phyloP scores from a whole-genome alignment of 2,113 vertebrate species.

The Thalassarche chlororhynchos region DNA sequence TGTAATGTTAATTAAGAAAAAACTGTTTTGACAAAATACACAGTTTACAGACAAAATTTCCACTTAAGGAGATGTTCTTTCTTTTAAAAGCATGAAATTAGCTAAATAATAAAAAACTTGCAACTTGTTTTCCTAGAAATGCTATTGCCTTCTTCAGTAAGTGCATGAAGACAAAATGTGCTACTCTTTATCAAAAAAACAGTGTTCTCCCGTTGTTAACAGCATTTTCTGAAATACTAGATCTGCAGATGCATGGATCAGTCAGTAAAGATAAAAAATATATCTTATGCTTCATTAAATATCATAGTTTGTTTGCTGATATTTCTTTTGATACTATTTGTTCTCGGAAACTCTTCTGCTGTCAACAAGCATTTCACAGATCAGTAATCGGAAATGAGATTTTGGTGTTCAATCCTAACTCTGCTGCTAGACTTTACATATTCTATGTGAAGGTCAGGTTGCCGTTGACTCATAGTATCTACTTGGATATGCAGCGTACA shows the following conservation, averaged over 20 bases:
- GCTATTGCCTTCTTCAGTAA: not conserved
- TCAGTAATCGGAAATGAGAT: conserved; percentile 51
- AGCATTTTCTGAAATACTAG: not conserved
- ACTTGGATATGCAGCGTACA: not conserved
- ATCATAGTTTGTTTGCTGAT: conserved; percentile 33
- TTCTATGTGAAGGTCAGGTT: conserved; percentile 52
- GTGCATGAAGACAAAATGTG: not conserved
- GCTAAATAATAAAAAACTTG: not conserved
- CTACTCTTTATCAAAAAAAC: not conserved
- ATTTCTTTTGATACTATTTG: conserved; percentile 32
- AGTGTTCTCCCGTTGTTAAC: not conserved
- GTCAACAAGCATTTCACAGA: conserved; percentile 53
- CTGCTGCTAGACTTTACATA: not conserved
- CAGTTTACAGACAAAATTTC: not conserved
- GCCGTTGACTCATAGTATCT: not conserved
- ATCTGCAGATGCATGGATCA: not conserved
- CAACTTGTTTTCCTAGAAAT: not conserved
- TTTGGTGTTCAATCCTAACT: conserved; percentile 11
- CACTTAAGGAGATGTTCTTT: not conserved
- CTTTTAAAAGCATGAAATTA: not conserved
- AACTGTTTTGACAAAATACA: not conserved
- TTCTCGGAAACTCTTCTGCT: not conserved
- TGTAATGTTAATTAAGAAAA: not conserved
- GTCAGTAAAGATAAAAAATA: not conserved
- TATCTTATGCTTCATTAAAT: not conserved